A percentile compares a stretch with the other conserved stretches of the same genome.
These are phyloP conservation scores for Triplophysa bombifrons DNA, from an alignment of 2,797 vertebrate species.

Conservation along the genomic window DNA sequence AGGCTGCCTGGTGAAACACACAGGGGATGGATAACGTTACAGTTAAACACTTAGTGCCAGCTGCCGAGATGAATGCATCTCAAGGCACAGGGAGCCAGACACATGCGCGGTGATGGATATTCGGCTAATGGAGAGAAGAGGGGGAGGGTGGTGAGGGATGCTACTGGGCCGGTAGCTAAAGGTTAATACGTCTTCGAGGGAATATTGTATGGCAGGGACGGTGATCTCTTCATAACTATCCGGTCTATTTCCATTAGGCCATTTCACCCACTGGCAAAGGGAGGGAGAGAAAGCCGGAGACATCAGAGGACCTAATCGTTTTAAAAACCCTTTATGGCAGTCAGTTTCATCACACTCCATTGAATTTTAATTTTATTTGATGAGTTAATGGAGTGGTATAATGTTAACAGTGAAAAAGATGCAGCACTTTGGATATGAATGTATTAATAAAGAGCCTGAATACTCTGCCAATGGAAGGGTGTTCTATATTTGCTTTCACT, in stretches of 20 bases:
- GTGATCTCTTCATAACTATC: conserved; percentile 74
- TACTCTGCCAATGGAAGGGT: conserved; percentile 11
- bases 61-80: conserved; percentile 78
- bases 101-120: conserved; percentile 46
- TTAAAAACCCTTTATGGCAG: conserved; percentile 41
- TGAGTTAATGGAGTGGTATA: conserved; percentile 61
- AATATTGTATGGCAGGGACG: conserved; percentile 75
- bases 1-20: conserved; percentile 70
- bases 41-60: conserved; percentile 78
- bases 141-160: conserved; percentile 61
- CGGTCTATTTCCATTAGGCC: conserved; percentile 58
- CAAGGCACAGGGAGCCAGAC: conserved; percentile 19
- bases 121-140: conserved; percentile 82
- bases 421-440: conserved; percentile 23
- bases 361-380: conserved; percentile 61
- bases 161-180: conserved; percentile 57
- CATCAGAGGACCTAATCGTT: conserved; percentile 58
- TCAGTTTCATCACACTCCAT: conserved; percentile 53
- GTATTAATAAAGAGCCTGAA: conserved; percentile 12
- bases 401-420: conserved; percentile 54
- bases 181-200: conserved; percentile 77
- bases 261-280: conserved; percentile 49
- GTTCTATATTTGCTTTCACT: not conserved
- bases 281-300: conserved; percentile 23
- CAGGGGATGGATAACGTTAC: conserved; percentile 77